These are phyloP conservation scores for Cheilosia soror DNA, from an alignment of 2,888 invertebrate genomes.

Conservation along the genomic window DNA sequence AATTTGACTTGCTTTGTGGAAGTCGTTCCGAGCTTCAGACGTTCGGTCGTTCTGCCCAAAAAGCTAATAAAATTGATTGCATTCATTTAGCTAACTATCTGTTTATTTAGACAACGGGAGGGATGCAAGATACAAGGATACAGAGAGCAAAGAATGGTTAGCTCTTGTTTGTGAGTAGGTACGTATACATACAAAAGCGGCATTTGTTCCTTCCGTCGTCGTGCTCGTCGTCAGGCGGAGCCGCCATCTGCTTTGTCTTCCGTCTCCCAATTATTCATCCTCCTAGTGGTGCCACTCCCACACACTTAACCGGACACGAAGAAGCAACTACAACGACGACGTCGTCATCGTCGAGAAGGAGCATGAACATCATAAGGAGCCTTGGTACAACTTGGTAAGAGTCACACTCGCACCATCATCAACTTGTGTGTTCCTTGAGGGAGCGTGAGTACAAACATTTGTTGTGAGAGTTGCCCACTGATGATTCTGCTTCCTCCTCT, in stretches of 20 bases:
- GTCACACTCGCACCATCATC: constrained; percentile 31
- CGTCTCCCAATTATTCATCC: constrained; percentile 67
- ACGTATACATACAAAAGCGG: constrained; percentile 33
- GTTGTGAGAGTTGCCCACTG: constrained; percentile 31
- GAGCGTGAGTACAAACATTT: constrained; percentile 61
- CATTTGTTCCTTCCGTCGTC: constrained; percentile 47
- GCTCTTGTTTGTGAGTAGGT: constrained; percentile 48
- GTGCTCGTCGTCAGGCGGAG: constrained; percentile 28
- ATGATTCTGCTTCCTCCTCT: constrained; percentile 11
- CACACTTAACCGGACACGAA: constrained; percentile 74
- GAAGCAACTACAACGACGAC: constrained; percentile 31
- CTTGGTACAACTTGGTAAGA: constrained; percentile 40
- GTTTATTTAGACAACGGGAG: constrained; percentile 64
- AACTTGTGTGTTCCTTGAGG: constrained; percentile 25
- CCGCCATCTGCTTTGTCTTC: constrained; percentile 40
- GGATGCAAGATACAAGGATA: constrained; percentile 12
- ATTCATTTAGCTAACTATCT: constrained; percentile 71
- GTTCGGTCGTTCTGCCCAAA: constrained; percentile 7
- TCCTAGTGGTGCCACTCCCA: constrained; percentile 59
- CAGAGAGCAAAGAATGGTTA: constrained; percentile 42
- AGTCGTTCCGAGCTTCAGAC: background rate
- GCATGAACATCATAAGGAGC: constrained; percentile 72
- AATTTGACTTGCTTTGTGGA: constrained; percentile 44
- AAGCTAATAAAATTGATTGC: constrained; percentile 71
- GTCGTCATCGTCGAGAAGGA: constrained; percentile 48